These are phyloP conservation scores for Scaptodrosophila latifasciaeformis DNA, from an alignment of 2,888 invertebrate genomes.

Conservation along the genomic window DNA sequence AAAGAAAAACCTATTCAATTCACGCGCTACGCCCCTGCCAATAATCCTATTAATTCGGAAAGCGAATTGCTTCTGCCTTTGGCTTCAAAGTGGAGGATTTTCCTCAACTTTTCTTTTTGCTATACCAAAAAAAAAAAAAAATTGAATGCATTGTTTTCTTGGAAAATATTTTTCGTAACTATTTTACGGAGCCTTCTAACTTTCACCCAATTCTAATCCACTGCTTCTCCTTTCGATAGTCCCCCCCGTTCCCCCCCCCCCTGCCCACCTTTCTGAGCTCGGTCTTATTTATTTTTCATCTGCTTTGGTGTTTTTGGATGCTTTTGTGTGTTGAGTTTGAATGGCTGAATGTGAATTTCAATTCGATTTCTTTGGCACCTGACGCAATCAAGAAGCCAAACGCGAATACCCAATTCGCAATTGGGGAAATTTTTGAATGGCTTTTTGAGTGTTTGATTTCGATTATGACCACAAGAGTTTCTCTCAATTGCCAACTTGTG, in stretches of 20 bases:
- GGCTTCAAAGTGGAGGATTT: background rate
- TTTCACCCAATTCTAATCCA: no score
- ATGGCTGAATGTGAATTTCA: background rate
- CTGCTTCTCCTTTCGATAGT: slow-evolving; percentile 29
- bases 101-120: slow-evolving; percentile 49
- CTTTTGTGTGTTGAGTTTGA: background rate
- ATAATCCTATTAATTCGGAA: slow-evolving; percentile 60
- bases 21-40: slow-evolving; percentile 30
- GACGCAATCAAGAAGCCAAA: slow-evolving; percentile 37
- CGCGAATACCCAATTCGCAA: slow-evolving; percentile 22
- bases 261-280: no score
- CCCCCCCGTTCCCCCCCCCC: no score
- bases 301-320: background rate
- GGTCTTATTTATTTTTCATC: no score
- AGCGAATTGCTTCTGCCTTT: slow-evolving; percentile 29
- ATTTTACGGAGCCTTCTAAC: slow-evolving; percentile 35
- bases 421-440: slow-evolving; percentile 23
- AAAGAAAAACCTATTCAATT: slow-evolving; percentile 44
- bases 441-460: slow-evolving; percentile 57
- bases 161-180: slow-evolving; percentile 57
- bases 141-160: slow-evolving; percentile 56
- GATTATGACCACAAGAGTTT: slow-evolving; percentile 41
- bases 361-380: slow-evolving; percentile 28
- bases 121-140: no score
- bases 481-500: slow-evolving; percentile 30